Evolutionary conservation across 2,113 vertebrate genomes (phyloP).

Genomic region (Crotalus viridis): DNA sequence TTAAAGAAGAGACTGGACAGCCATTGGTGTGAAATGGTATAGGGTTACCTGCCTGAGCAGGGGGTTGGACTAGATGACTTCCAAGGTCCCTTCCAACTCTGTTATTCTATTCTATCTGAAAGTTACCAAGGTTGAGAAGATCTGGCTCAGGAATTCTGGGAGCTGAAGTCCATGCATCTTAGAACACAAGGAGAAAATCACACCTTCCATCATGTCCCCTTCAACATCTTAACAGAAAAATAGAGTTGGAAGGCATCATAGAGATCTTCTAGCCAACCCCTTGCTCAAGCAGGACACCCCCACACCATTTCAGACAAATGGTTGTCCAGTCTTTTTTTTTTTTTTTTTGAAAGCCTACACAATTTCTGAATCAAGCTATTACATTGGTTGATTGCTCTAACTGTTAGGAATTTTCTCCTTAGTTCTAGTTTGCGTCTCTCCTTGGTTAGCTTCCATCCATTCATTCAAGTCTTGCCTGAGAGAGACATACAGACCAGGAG

Average conservation of each 20-base stretch:
- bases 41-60: too few relatives aligned
- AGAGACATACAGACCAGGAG: accelerated
- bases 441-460: neutral
- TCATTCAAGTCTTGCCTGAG: neutral
- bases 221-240: neutral
- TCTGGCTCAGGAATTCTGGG: neutral
- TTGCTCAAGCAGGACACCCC: neutral
- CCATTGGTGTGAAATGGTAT: too few relatives aligned
- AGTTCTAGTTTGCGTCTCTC: neutral
- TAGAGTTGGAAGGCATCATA: neutral
- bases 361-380: neutral
- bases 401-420: neutral
- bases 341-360: neutral
- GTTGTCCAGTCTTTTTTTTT: neutral
- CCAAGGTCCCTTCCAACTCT: too few relatives aligned
- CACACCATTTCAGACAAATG: neutral
- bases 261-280: neutral
- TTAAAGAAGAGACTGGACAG: too few relatives aligned
- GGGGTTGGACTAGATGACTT: too few relatives aligned
- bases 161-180: neutral
- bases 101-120: neutral
- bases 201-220: neutral
- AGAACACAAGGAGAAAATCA: neutral
- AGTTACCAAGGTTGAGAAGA: neutral
- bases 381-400: neutral